These are phyloP conservation scores for Hipparchia sbordonii DNA, from an alignment of 2,888 invertebrate species.

Conservation along the genomic window DNA sequence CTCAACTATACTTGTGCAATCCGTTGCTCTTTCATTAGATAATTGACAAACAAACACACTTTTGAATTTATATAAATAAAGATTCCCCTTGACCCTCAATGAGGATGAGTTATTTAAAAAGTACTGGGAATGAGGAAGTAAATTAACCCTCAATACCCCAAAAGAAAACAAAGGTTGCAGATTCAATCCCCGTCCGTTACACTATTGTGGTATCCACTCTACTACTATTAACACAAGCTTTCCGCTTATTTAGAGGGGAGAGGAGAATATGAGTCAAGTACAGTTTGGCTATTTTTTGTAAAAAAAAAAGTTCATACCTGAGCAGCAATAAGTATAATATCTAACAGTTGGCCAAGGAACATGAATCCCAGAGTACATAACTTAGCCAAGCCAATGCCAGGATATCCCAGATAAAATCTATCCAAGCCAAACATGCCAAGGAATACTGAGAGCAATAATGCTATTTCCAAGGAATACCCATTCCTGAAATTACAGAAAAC, in stretches of 20 bases:
- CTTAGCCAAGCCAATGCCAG: constrained; percentile 96
- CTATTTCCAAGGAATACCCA: constrained; percentile 96
- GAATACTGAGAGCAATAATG: constrained; percentile 96
- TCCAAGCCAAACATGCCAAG: constrained; percentile 99
- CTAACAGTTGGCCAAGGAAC: constrained; percentile 96
- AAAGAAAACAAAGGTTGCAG: too few species aligned
- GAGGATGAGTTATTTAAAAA: background rate
- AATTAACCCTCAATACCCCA: too few species aligned
- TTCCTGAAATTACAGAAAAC: constrained; percentile 84
- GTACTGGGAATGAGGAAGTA: background rate
- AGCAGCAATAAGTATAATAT: constrained; percentile 97
- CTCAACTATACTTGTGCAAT: too few species aligned
- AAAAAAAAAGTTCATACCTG: constrained; percentile 75
- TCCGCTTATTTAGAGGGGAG: too few species aligned
- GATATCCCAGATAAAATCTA: constrained; percentile 99
- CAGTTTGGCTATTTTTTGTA: background rate
- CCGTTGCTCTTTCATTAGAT: too few species aligned
- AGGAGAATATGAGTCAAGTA: too few species aligned
- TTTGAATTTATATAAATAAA: too few species aligned
- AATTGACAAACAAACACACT: too few species aligned
- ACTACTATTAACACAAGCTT: too few species aligned
- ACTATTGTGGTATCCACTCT: too few species aligned
- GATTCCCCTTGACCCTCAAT: too few species aligned
- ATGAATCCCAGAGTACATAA: constrained; percentile 98
- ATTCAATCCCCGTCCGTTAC: too few species aligned